These are phyloP conservation scores for Xestia rhomboidea DNA, from an alignment of 2,888 invertebrate genomes.

Conservation along the genomic window DNA sequence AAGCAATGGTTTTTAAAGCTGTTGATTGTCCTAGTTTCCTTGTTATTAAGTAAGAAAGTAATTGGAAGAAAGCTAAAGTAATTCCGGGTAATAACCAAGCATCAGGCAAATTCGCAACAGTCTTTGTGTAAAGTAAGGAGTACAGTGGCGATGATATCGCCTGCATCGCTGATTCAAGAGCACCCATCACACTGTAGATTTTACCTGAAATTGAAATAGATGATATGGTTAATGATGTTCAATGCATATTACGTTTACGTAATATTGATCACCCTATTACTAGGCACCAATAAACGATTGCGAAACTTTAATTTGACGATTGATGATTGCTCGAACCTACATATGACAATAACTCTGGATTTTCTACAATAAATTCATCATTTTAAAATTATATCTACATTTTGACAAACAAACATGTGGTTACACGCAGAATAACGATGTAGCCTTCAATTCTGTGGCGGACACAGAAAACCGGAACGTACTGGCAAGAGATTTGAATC, in stretches of 20 bases:
- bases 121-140: constrained; percentile 85
- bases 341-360: neutral
- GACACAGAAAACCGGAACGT: constrained; percentile 22
- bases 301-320: neutral
- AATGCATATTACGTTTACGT: no score
- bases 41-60: constrained; percentile 80
- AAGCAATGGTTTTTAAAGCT: constrained; percentile 50
- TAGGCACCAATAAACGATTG: no score
- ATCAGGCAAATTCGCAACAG: constrained; percentile 82
- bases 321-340: neutral
- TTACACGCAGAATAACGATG: neutral
- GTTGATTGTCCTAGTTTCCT: constrained; percentile 70
- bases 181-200: constrained; percentile 88
- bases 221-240: neutral
- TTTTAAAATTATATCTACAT: neutral
- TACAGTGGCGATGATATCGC: constrained; percentile 85
- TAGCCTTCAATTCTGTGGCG: neutral
- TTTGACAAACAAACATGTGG: neutral
- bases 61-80: constrained; percentile 78
- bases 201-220: constrained; percentile 79
- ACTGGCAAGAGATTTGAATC: constrained; percentile 26
- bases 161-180: constrained; percentile 87
- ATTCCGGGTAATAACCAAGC: constrained; percentile 87
- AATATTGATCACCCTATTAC: no score
- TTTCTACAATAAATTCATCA: neutral